Conservation (phyloP, 2,797 vertebrate genomes). For the Echeneis naucrates region DNA sequence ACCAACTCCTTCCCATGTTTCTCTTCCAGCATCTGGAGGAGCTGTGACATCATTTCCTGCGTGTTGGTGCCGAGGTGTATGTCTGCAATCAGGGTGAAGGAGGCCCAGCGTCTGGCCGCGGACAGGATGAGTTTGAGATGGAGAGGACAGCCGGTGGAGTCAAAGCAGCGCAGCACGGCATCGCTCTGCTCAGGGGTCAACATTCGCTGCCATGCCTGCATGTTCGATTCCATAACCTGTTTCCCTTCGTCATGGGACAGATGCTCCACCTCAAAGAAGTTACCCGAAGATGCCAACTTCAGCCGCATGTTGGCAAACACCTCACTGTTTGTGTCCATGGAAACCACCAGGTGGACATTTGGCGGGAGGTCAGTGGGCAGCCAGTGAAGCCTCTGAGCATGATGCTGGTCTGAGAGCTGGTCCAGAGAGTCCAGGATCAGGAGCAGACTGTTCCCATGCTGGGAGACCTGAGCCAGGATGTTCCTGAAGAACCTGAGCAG, state of each 20-base stretch:
- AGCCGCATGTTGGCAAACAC: slow-evolving; percentile 62
- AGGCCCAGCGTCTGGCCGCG: slow-evolving; percentile 82
- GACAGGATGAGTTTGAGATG: slow-evolving; percentile 83
- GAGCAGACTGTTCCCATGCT: slow-evolving; percentile 76
- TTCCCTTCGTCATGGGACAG: slow-evolving; percentile 76
- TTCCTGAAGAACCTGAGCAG: slow-evolving; percentile 81
- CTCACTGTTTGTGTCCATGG: slow-evolving; percentile 67
- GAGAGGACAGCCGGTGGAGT: slow-evolving; percentile 77
- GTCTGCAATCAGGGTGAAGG: slow-evolving; percentile 70
- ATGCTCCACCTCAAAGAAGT: slow-evolving; percentile 78
- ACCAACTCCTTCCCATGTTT: slow-evolving; percentile 84
- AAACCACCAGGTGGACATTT: slow-evolving; percentile 83
- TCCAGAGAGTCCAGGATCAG: slow-evolving; percentile 86
- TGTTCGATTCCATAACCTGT: slow-evolving; percentile 75
- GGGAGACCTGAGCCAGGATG: slow-evolving; percentile 78
- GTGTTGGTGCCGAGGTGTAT: slow-evolving; percentile 65
- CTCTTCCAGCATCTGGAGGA: slow-evolving; percentile 83
- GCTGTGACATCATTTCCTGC: slow-evolving; percentile 75
- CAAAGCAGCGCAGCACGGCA: slow-evolving; percentile 74
- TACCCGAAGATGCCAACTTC: slow-evolving; percentile 42
- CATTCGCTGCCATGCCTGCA: slow-evolving; percentile 54
- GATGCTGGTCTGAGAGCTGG: slow-evolving; percentile 71
- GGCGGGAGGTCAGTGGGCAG: slow-evolving; percentile 83
- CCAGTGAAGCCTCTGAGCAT: slow-evolving; percentile 77
- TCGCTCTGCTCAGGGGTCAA: slow-evolving; percentile 77